phyloP scores from a whole-genome alignment of 2,888 invertebrate species.

The Penaeus monodon region DNA sequence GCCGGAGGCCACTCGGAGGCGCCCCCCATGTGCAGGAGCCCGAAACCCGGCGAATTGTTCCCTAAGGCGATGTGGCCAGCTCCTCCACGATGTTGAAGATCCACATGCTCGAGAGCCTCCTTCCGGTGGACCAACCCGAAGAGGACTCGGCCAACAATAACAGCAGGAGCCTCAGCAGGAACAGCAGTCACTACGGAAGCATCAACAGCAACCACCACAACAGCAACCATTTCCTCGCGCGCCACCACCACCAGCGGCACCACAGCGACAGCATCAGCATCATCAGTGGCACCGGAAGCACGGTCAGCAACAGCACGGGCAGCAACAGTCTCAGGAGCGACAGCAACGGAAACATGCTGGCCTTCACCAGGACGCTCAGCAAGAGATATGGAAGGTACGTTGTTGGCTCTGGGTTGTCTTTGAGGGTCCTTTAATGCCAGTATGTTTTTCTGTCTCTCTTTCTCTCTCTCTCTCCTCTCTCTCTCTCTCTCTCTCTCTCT shows the following conservation, averaged over 20 bases:
- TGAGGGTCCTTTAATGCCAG: not conserved
- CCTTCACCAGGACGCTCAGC: conserved; percentile 49
- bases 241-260: conserved; percentile 11
- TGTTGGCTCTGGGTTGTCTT: not conserved
- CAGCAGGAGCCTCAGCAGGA: conserved; percentile 5
- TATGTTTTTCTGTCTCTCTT: conserved; percentile 1
- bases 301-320: not conserved
- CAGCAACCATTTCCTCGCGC: not conserved
- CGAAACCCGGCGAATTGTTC: not conserved
- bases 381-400: conserved; percentile 37
- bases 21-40: too few species aligned
- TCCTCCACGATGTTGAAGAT: conserved; percentile 58
- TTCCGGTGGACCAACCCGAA: conserved; percentile 51
- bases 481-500: conserved; percentile 26
- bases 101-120: conserved; percentile 59
- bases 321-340: conserved; percentile 5
- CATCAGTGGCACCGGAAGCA: not conserved
- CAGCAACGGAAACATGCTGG: conserved; percentile 29
- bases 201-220: conserved; percentile 29
- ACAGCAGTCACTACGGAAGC: conserved; percentile 15
- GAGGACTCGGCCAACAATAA: conserved; percentile 32
- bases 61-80: conserved; percentile 16
- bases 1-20: too few species aligned
- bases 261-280: conserved; percentile 6
- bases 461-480: conserved; percentile 2